Conservation (phyloP, 2,888 invertebrate species). For the Dorcus parallelipipedus region DNA sequence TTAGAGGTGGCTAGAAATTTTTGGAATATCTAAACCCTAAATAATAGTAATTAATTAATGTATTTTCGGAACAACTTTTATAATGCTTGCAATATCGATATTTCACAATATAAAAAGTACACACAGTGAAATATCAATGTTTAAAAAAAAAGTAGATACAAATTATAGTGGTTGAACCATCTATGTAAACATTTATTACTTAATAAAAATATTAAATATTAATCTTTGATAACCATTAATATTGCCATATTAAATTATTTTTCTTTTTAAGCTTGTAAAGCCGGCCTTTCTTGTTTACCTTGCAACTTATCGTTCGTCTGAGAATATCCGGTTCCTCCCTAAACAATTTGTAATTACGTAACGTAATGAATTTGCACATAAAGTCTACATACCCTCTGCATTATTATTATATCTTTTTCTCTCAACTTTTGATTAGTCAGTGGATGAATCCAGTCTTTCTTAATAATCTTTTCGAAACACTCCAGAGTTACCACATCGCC, state of each 20-base stretch:
- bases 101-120: too few relatives aligned
- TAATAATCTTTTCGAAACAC: conserved; percentile 93
- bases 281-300: conserved; percentile 79
- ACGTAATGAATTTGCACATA: background rate
- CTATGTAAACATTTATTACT: too few relatives aligned
- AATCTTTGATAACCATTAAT: too few relatives aligned
- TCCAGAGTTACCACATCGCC: conserved; percentile 95
- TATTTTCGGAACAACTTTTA: too few relatives aligned
- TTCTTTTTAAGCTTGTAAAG: conserved; percentile 69
- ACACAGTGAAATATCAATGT: too few relatives aligned
- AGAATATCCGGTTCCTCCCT: conserved; percentile 95
- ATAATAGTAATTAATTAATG: background rate
- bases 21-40: conserved; percentile 8
- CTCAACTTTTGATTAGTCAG: conserved; percentile 77
- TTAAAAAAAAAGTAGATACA: too few relatives aligned
- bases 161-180: too few relatives aligned
- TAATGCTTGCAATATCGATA: too few relatives aligned
- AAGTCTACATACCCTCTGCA: conserved; percentile 69
- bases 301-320: conserved; percentile 80
- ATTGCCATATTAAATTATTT: too few relatives aligned
- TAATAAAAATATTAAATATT: too few relatives aligned
- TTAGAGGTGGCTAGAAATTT: conserved; percentile 57
- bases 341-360: conserved; percentile 32
- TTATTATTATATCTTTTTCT: conserved; percentile 87
- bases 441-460: conserved; percentile 96